Percentiles rank a stretch among this genome's conserved stretches.
Conservation (phyloP, 2,113 vertebrate species). For the Malurus cyaneus region DNA sequence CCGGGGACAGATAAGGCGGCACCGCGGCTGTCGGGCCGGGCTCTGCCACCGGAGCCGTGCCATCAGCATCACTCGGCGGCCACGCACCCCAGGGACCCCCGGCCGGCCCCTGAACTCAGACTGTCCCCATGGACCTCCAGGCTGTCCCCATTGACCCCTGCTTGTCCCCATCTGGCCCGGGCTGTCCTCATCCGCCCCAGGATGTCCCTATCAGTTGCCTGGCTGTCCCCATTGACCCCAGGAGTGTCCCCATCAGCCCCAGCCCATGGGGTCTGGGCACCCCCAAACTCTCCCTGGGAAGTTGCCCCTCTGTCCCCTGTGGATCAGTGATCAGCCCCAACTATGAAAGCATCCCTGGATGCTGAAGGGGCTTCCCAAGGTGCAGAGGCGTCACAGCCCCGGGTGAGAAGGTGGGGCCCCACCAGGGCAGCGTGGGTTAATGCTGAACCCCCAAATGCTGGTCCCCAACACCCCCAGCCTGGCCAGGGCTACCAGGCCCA, state of each 20-base stretch:
- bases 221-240: background rate
- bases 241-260: background rate
- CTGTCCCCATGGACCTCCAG: background rate
- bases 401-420: accelerated
- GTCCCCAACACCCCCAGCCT: background rate
- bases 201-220: background rate
- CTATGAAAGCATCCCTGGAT: background rate
- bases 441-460: background rate
- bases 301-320: background rate
- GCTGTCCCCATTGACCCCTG: background rate
- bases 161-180: background rate
- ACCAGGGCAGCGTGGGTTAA: accelerated
- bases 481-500: background rate
- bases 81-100: background rate
- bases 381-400: background rate
- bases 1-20: background rate
- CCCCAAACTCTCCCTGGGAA: background rate
- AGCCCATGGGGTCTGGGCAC: background rate
- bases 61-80: background rate
- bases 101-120: accelerated
- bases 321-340: accelerated
- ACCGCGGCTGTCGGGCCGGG: background rate
- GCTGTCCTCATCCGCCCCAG: background rate
- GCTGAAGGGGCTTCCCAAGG: background rate
- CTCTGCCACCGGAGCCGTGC: background rate